These are phyloP conservation scores for Trididemnum nubilum DNA, from an alignment of 23 tunicate species.

Conservation along the genomic window DNA sequence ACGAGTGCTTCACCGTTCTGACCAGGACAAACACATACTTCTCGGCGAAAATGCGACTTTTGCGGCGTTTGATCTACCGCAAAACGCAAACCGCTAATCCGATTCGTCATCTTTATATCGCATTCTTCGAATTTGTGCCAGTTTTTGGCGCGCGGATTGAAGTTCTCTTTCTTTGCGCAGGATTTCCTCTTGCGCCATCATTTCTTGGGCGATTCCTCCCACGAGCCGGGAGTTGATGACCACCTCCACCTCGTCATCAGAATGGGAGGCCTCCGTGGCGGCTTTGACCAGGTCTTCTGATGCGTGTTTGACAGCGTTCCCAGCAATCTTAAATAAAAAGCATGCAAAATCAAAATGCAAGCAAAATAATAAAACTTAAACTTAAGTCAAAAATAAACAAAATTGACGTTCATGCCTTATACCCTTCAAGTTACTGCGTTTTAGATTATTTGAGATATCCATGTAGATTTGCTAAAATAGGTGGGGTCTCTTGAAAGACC, in stretches of 20 bases:
- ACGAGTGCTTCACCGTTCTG: too few relatives aligned
- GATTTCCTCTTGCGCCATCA: slow-evolving; percentile 98
- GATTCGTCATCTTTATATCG: slow-evolving; percentile 87
- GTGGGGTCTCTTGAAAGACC: too few relatives aligned
- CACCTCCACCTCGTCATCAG: slow-evolving; percentile 80
- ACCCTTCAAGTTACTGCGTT: too few relatives aligned
- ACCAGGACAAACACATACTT: too few relatives aligned
- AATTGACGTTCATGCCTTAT: not conserved
- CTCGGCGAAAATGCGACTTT: too few relatives aligned
- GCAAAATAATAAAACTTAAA: too few relatives aligned
- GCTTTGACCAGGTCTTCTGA: slow-evolving; percentile 94
- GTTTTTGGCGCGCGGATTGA: slow-evolving; percentile 84
- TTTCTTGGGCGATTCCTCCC: slow-evolving; percentile 93
- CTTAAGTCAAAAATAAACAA: not conserved
- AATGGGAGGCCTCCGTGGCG: slow-evolving; percentile 73
- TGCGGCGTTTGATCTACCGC: too few relatives aligned
- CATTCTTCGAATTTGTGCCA: slow-evolving; percentile 85
- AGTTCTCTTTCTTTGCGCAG: slow-evolving; percentile 93
- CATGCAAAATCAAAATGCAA: slow-evolving; percentile 32
- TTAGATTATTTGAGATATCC: too few relatives aligned
- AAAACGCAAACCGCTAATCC: too few relatives aligned
- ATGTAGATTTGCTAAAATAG: too few relatives aligned
- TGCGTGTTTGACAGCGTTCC: slow-evolving; percentile 94
- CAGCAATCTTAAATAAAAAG: slow-evolving; percentile 70
- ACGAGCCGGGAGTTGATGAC: slow-evolving; percentile 78